These are phyloP conservation scores for Sycophaga agraensis DNA, from an alignment of 1,140 invertebrate species.

Conservation along the genomic window DNA sequence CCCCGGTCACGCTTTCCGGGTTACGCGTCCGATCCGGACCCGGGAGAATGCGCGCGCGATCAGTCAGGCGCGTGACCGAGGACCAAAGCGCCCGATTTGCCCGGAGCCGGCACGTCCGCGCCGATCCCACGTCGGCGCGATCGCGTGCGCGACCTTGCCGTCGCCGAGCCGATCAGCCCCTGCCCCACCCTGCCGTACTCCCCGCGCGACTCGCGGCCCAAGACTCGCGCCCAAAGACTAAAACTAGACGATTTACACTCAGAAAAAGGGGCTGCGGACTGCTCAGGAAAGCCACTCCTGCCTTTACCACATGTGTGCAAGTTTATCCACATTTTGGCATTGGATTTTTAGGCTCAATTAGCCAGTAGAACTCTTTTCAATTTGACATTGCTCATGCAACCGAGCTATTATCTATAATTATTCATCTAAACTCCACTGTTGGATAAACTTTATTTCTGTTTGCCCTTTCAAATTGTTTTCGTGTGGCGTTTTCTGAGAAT, in stretches of 20 bases:
- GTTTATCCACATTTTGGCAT: too few species aligned
- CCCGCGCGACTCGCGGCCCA: background rate
- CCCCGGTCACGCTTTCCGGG: slow-evolving; percentile 36
- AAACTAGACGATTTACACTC: slow-evolving; percentile 8
- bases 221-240: background rate
- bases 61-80: slow-evolving; percentile 14
- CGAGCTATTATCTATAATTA: slow-evolving; percentile 4
- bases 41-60: background rate
- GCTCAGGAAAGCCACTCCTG: slow-evolving; percentile 11
- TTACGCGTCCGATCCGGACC: slow-evolving; percentile 34
- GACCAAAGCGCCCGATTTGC: slow-evolving; percentile 20
- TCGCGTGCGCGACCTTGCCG: slow-evolving; percentile 12
- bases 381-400: too few species aligned
- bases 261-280: slow-evolving; percentile 11
- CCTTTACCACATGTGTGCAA: too few species aligned
- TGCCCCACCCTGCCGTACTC: background rate
- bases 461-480: too few species aligned
- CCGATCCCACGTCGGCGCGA: background rate
- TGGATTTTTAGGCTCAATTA: too few species aligned
- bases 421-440: too few species aligned
- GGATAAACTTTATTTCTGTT: too few species aligned
- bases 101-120: background rate
- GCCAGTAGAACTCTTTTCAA: too few species aligned
- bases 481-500: background rate
- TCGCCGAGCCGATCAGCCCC: too few species aligned